These are phyloP conservation scores for Pristionchus fissidentatus DNA, from an alignment of 2,888 invertebrate species.

Conservation along the genomic window DNA sequence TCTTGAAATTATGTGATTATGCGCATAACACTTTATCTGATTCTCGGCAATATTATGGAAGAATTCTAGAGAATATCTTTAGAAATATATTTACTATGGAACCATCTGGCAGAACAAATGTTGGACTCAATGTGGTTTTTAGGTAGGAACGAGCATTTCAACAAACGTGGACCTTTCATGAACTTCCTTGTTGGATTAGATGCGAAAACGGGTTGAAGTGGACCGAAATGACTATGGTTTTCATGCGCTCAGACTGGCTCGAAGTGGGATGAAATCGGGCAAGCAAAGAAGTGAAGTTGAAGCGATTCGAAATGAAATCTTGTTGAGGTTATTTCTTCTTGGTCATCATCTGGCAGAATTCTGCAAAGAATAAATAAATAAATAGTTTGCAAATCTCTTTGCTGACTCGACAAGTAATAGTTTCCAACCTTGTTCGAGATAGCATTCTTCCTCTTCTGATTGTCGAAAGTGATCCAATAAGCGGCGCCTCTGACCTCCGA, in stretches of 20 bases:
- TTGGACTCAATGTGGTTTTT: too few relatives aligned
- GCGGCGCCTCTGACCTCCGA: slow-evolving; percentile 2
- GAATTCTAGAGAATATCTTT: slow-evolving; percentile 6
- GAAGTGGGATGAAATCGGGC: neutral
- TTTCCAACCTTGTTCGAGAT: slow-evolving; percentile 4
- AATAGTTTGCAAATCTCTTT: slow-evolving; percentile 2
- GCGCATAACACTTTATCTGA: slow-evolving; percentile 17
- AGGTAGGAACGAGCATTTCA: neutral
- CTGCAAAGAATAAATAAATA: slow-evolving; percentile 57
- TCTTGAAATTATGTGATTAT: neutral
- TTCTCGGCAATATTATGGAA: slow-evolving; percentile 25
- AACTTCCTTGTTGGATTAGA: slow-evolving; percentile 14
- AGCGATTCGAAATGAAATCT: neutral
- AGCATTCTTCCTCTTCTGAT: slow-evolving; percentile 38
- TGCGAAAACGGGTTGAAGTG: neutral
- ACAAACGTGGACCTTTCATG: slow-evolving; percentile 20
- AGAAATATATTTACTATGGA: neutral
- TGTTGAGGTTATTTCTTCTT: slow-evolving; percentile 60
- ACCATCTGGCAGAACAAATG: too few relatives aligned
- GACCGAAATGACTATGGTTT: slow-evolving; percentile 29
- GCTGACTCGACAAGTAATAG: too few relatives aligned
- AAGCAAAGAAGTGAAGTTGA: neutral
- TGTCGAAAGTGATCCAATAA: slow-evolving; percentile 23
- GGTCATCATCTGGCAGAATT: slow-evolving; percentile 75
- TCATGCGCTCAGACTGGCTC: neutral